Evolutionary conservation across 2,797 vertebrate genomes (phyloP).

Genomic region (Melanotaenia nigrans): DNA sequence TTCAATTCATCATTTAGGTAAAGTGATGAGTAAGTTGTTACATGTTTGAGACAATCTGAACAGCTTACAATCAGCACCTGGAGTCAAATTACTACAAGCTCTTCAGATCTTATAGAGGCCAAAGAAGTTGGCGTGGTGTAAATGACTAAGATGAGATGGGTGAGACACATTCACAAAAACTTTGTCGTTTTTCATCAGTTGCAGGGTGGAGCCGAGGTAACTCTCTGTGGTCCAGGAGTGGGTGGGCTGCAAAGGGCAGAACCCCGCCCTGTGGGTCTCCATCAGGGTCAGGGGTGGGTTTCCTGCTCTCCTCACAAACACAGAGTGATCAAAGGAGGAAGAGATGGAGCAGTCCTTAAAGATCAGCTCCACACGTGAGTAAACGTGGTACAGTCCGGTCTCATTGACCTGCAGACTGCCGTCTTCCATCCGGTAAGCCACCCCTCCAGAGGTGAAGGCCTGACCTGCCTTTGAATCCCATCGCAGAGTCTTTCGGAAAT

Average conservation of each 20-base stretch:
- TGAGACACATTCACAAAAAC: conserved; percentile 90
- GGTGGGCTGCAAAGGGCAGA: conserved; percentile 64
- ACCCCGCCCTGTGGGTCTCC: conserved; percentile 82
- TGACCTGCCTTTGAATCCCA: conserved; percentile 84
- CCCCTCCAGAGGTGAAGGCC: conserved; percentile 81
- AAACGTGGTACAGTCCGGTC: conserved; percentile 90
- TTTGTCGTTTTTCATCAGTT: conserved; percentile 81
- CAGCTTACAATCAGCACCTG: conserved; percentile 21
- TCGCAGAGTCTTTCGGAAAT: conserved; percentile 72
- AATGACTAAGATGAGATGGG: conserved; percentile 76
- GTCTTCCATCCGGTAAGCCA: conserved; percentile 79
- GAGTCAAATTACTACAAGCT: conserved; percentile 4
- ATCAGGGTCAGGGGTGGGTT: conserved; percentile 77
- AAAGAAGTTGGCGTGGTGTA: conserved; percentile 89
- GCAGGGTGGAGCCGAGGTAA: conserved; percentile 86
- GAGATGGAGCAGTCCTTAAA: conserved; percentile 72
- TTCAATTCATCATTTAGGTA: conserved; percentile 20
- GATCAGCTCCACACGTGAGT: conserved; percentile 89
- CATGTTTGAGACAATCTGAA: conserved; percentile 18
- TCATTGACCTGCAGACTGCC: conserved; percentile 86
- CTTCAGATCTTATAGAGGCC: conserved; percentile 91
- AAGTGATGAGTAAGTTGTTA: conserved; percentile 31
- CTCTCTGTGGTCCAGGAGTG: conserved; percentile 85
- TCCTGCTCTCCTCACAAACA: conserved; percentile 77
- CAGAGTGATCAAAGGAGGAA: conserved; percentile 72